These are phyloP conservation scores for Amniataba percoides DNA, from an alignment of 2,797 vertebrate genomes.

Conservation along the genomic window DNA sequence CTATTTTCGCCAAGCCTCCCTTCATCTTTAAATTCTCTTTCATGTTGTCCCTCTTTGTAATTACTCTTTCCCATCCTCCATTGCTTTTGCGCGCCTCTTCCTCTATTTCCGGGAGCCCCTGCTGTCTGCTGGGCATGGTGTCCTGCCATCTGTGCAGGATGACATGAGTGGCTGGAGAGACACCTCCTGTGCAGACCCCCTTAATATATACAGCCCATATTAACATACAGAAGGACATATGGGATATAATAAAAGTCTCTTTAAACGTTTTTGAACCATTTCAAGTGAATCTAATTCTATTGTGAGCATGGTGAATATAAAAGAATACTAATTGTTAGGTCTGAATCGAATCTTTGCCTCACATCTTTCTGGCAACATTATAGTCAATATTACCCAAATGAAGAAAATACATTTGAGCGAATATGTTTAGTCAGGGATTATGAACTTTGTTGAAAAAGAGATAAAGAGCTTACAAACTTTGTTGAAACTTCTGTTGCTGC, in stretches of 20 bases:
- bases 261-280: neutral
- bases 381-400: constrained; percentile 14
- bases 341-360: neutral
- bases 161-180: constrained; percentile 51
- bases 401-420: constrained; percentile 17
- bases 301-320: neutral
- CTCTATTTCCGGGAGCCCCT: constrained; percentile 67
- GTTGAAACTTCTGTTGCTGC: constrained; percentile 35
- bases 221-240: constrained; percentile 27
- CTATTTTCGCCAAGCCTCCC: constrained; percentile 40
- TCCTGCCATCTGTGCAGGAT: constrained; percentile 77
- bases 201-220: constrained; percentile 27
- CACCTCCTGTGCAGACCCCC: constrained; percentile 37
- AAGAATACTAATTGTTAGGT: neutral
- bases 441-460: constrained; percentile 48
- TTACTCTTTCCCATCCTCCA: constrained; percentile 58
- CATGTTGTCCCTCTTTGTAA: constrained; percentile 62
- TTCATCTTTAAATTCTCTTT: constrained; percentile 58
- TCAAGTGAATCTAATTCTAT: neutral
- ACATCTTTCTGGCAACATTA: constrained; percentile 24
- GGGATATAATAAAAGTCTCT: constrained; percentile 8
- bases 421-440: constrained; percentile 38
- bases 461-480: constrained; percentile 48
- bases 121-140: constrained; percentile 67
- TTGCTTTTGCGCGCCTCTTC: constrained; percentile 44